Base-by-base conservation (phyloP, 2,888 invertebrate species). In the Xestia ashworthii region DNA sequence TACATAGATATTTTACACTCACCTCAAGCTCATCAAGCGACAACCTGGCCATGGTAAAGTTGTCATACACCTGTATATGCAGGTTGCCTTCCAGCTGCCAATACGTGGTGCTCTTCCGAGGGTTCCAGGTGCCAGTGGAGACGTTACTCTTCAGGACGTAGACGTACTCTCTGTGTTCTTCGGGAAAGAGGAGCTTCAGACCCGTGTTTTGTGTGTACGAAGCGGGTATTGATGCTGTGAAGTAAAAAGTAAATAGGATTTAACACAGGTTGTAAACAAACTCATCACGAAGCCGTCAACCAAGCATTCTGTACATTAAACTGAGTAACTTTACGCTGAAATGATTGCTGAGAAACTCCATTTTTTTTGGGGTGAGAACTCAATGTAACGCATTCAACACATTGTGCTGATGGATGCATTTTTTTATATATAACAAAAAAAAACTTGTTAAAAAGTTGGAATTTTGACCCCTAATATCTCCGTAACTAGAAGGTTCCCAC, bases 81-180 rank as follows among this genome's bases (percentile, higher is more conserved):
- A 96, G 77, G 12, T 91, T 89, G 0, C 94, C 96, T 1, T 94
- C 94, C 55, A 96, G 66, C 0, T 93, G 91, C 96, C 96, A 96
- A 22, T 91, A 91, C 0, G 95, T 94, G 48, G 89, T 89, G 32
- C 90, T 92, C 48, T 91, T 92, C 3, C 87, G 89, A 4, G 92
- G 93, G 14, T 92, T 90, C 46, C 93, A 87, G 1, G 94, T 92
- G 0, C 94, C 94, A 0, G 94, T 92, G 0, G 95, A 93, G 0
- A 95, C 93, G 50, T 95, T 94, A 0, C 93, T 93, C 78, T 93
- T 95, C 8, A 96, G 60, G 1, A 91, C 87, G 68, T 93, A 96
- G 5, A 92, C 87, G 76, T 95, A 96, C 71, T 93, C 92, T 8
- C 90, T 91, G 12, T 92, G 89, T 12, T 91, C 87, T 22, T 92